These are phyloP conservation scores for Sicus ferrugineus DNA, from an alignment of 2,888 invertebrate species.

Conservation along the genomic window DNA sequence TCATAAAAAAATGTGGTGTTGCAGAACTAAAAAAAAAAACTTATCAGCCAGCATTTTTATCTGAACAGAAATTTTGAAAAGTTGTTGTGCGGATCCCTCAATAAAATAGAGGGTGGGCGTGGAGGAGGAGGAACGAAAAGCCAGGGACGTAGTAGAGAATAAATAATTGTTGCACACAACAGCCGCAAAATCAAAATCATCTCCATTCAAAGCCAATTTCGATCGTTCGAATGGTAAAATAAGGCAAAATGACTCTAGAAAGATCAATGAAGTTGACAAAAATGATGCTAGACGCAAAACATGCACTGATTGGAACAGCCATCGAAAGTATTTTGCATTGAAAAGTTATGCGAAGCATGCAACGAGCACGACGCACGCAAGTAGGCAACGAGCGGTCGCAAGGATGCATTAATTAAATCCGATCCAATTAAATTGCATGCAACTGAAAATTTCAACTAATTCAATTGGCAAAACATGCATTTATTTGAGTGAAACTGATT, in stretches of 20 bases:
- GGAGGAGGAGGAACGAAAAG: no score
- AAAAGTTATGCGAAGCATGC: background rate
- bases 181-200: conserved; percentile 40
- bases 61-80: no score
- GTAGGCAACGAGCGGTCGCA: background rate
- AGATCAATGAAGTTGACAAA: background rate
- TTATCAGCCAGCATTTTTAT: background rate
- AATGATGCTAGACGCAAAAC: background rate
- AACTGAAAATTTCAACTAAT: background rate
- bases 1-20: background rate
- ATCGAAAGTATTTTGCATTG: background rate
- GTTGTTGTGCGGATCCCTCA: background rate
- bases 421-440: background rate
- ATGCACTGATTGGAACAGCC: background rate
- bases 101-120: no score
- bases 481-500: background rate
- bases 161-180: conserved; percentile 56
- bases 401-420: background rate
- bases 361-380: background rate
- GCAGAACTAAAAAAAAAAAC: background rate
- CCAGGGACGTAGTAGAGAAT: background rate
- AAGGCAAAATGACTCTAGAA: background rate
- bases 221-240: background rate
- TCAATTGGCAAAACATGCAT: conserved; percentile 1
- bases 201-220: background rate